phyloP scores from a whole-genome alignment of 2,888 invertebrate genomes.

The Metalampra italica region DNA sequence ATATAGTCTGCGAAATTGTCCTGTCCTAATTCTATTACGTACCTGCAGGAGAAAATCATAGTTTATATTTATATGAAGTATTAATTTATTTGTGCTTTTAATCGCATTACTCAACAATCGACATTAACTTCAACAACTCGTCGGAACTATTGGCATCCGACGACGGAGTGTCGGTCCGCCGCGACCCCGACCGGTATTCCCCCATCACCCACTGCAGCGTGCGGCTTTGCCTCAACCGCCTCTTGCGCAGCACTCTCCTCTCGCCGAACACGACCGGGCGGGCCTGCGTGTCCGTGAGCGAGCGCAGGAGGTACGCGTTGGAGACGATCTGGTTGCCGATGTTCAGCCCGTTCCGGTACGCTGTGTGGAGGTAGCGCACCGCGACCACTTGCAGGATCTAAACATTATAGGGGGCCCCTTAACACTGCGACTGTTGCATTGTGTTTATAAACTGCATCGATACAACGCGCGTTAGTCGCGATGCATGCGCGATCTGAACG shows the following conservation, averaged over 20 bases:
- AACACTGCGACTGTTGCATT: no score
- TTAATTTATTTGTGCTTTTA: no score
- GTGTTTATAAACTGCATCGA: no score
- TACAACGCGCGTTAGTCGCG: no score
- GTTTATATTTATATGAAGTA: no score
- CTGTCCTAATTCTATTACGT: no score
- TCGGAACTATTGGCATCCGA: slow-evolving; percentile 59
- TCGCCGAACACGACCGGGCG: neutral
- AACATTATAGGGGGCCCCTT: neutral
- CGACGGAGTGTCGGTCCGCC: slow-evolving; percentile 37
- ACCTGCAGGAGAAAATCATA: no score
- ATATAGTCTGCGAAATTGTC: no score
- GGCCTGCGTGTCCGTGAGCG: slow-evolving; percentile 42
- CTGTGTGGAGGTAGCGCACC: slow-evolving; percentile 65
- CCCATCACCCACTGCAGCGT: slow-evolving; percentile 61
- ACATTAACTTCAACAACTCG: slow-evolving; percentile 58
- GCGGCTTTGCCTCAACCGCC: slow-evolving; percentile 37
- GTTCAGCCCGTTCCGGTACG: slow-evolving; percentile 61
- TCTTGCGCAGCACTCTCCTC: slow-evolving; percentile 37
- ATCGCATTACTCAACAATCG: slow-evolving; percentile 58
- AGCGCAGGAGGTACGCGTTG: slow-evolving; percentile 59
- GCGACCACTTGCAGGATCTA: slow-evolving; percentile 64
- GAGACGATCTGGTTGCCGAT: slow-evolving; percentile 58
- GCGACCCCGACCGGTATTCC: slow-evolving; percentile 32
- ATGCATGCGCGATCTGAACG: no score